Evolutionary conservation across 2,888 invertebrate genomes (phyloP).

Genomic region (Oegoconia quadripuncta): DNA sequence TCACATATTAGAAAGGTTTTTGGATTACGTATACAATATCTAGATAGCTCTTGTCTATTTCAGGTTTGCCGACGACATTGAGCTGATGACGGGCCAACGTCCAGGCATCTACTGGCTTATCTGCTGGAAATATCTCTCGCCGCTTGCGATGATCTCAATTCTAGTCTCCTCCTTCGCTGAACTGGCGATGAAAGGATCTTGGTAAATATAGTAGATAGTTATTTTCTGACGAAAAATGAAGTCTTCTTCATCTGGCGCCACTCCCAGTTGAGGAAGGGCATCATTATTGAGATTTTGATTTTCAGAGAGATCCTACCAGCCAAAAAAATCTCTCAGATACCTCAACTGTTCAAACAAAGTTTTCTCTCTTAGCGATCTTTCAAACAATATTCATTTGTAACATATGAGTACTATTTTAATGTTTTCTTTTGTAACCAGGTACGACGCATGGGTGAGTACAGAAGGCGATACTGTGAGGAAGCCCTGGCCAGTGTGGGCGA

Average conservation of each 20-base stretch:
- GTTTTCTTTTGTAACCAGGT: slow-evolving; percentile 75
- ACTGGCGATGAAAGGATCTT: slow-evolving; percentile 88
- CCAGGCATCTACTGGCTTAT: slow-evolving; percentile 95
- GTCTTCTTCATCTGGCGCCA: too few relatives aligned
- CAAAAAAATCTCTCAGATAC: too few relatives aligned
- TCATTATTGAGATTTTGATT: too few relatives aligned
- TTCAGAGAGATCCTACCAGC: too few relatives aligned
- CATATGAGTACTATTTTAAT: neutral
- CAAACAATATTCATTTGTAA: too few relatives aligned
- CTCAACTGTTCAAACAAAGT: too few relatives aligned
- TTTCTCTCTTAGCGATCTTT: too few relatives aligned
- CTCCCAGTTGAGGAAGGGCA: too few relatives aligned
- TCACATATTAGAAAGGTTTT: too few relatives aligned
- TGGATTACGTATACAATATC: too few relatives aligned
- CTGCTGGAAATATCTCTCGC: slow-evolving; percentile 97
- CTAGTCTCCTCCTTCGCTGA: slow-evolving; percentile 90
- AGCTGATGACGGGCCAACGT: slow-evolving; percentile 94
- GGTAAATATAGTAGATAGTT: neutral
- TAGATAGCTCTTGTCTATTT: slow-evolving; percentile 16
- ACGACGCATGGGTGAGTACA: slow-evolving; percentile 89
- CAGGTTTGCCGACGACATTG: slow-evolving; percentile 96
- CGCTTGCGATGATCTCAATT: slow-evolving; percentile 92
- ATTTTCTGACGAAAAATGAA: neutral
- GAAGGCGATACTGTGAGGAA: slow-evolving; percentile 86
- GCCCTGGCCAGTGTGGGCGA: slow-evolving; percentile 94